Evolutionary conservation across 1,140 invertebrate species (phyloP), one percentile per base, ranked within the genome.

Genomic region (Trachymyrmex septentrionalis): DNA sequence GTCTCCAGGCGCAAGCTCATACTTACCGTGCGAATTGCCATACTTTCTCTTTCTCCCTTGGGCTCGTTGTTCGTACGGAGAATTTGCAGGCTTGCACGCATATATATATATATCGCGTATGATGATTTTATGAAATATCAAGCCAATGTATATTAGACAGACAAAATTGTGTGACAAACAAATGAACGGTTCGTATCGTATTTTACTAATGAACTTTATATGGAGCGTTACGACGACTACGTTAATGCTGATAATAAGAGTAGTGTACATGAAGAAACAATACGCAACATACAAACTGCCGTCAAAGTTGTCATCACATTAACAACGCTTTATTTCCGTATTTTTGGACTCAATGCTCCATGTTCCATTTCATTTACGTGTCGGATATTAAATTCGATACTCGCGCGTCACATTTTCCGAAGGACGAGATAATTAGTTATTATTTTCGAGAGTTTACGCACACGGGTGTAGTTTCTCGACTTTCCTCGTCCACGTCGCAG

Each of bases 21-120:
- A 61, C 55, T 63, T 75, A 84, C 24, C 69, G 30, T 55, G 48
- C 88, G 80, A 89, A 90, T 90, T 89, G 81, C 86, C 86, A 80
- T 85, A 81, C 71, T 89, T 90, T 87, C 77, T 59, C 55, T 66
- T 64, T 76, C 27, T 9, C 63, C 44, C 16, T 10, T 53, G 55
- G 38, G 66, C 53, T 72, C 19, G 34, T 61, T 19, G 69, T 73
- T 75, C 55, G 53, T 44, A 48, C 55, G 80, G 80, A 75, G 75
- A 84, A 84, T 73, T 75, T 82, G 67, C 67, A 61, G 24, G 16
- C 55, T 14, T n/a, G 24, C 10, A 24, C 24, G 38, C 38, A 64
- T 61, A 64, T 75, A 61, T 48, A 27, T 53, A 64, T 61, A 64
- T 75, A 61, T 48, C 80, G 27, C 55, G 9, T 27, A 24, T 9